Percentiles rank a stretch among this genome's conserved stretches.
phyloP scores from a whole-genome alignment of 2,888 invertebrate species.

The Mesorhabditis sp. region DNA sequence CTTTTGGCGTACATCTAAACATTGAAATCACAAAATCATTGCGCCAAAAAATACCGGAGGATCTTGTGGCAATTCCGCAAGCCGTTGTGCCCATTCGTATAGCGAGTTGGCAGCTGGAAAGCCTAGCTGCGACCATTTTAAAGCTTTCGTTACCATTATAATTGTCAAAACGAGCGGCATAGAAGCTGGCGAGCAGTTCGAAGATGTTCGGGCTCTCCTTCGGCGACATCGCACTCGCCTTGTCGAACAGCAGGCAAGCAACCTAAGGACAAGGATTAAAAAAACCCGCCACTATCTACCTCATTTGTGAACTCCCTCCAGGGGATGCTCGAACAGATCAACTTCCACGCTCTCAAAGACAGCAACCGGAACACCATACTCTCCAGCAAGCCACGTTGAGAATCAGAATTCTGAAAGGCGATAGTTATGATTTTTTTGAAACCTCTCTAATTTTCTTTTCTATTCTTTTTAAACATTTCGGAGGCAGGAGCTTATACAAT shows the following conservation, averaged over 20 bases:
- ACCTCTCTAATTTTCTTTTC: neutral
- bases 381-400: neutral
- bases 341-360: neutral
- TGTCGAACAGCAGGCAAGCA: conserved; percentile 24
- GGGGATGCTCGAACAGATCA: neutral
- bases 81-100: neutral
- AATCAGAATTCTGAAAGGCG: neutral
- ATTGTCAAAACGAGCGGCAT: conserved; percentile 23
- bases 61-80: neutral
- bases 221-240: conserved; percentile 24
- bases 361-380: neutral
- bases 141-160: conserved; percentile 15
- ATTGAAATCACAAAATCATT: neutral
- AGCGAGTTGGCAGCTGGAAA: neutral
- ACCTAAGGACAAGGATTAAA: conserved; percentile 13
- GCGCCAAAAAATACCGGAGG: neutral
- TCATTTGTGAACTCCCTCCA: neutral
- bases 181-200: conserved; percentile 28
- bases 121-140: neutral
- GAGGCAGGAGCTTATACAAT: too few relatives aligned
- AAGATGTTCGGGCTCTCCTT: conserved; percentile 23
- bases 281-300: neutral
- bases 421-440: neutral
- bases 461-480: too few relatives aligned
- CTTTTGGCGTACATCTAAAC: neutral